Evolutionary conservation across 2,888 invertebrate species (phyloP), one percentile per base, ranked within the genome.

Genomic region (Melolontha melolontha): DNA sequence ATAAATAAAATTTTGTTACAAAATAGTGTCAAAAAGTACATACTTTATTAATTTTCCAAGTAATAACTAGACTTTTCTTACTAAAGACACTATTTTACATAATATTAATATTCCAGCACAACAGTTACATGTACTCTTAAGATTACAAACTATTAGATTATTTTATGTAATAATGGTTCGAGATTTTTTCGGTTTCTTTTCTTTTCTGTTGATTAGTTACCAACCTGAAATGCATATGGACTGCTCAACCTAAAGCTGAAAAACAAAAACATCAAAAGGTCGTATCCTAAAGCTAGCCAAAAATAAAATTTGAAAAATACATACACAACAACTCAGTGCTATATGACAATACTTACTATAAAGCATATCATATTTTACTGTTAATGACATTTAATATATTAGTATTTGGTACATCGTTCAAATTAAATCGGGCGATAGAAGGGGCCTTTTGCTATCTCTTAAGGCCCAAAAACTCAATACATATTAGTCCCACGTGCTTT

Each of bases 171-270:
- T 79, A 74, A 74, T 80, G 76, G 75, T 77, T 75, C 74, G 77
- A 74, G 77, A 73, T 77, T 66, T 55, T n/a, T 68, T 52, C 57
- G 22, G 22, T 47, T 47, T 71, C 73, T 77, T 76, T 74, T 75
- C 75, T 75, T 76, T 77, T 71, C 73, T 5, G 22, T 16, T 49
- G n/a, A 22, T 17, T 4, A 6, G 63, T 69, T 69, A 71, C 71
- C 74, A 51, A 69, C 68, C 44, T 47, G 59, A 64, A 69, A 70
- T 70, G 70, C 70, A 52, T 66, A 57, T 69, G 63, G 50, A 69
- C 64, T 74, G 72, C 72, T 82, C 81, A 83, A 81, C 83, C 83
- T 79, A 83, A 78, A 74, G 82, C 83, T 83, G 80, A 70, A 82
- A 81, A 75, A 76, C 79, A 77, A 76, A 73, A 76, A 70, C 69